Base-by-base conservation (phyloP, 2,113 vertebrate genomes). In the Dolichotis patagonum region DNA sequence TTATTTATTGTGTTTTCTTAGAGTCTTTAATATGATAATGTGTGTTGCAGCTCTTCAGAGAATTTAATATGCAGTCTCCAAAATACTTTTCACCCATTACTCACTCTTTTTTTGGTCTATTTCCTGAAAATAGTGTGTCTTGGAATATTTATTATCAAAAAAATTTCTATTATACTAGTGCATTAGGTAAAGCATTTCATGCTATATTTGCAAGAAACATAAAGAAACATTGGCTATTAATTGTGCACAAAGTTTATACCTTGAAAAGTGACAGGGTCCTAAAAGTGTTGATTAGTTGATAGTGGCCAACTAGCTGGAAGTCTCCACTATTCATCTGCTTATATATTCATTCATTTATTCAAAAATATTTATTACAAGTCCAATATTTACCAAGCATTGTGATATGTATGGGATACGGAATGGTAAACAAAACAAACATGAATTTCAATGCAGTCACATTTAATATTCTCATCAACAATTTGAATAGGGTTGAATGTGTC, bases 381-480 rank as follows among this genome's bases (percentile, higher is more conserved):
- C 3, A 22, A 2, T 38, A 77, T 88, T 54, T 85, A 56, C 38
- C 62, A 86, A 35, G 1, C 28, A 87, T 41, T 62, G 4, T 86
- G 28, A 32, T 77, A 65, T 5, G 16, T 65, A 20, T 85, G 78
- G 88, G n/a, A 91, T 81, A 88, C 86, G 7, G n/a, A 49, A 62
- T 69, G 1, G 12, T 77, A 86, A 92, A 54, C 28, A 90, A 96
- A 88, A 71, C 2, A 73, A 73, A 85, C 87, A 84, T 78, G 10
- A 84, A 17, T 75, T 30, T 69, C 84, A n/a, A 82, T 77, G 20
- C 26, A 84, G 22, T 81, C 43, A 83, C 52, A 46, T 78, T 78
- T 89, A 93, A 86, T 86, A 84, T 38, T 95, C 91, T 91, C 54
- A 93, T 90, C 71, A 88, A 7, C 62, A 77, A 60, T 81, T 91